Evolutionary conservation across 2,888 invertebrate species (phyloP).

Genomic region (Biston betularia): DNA sequence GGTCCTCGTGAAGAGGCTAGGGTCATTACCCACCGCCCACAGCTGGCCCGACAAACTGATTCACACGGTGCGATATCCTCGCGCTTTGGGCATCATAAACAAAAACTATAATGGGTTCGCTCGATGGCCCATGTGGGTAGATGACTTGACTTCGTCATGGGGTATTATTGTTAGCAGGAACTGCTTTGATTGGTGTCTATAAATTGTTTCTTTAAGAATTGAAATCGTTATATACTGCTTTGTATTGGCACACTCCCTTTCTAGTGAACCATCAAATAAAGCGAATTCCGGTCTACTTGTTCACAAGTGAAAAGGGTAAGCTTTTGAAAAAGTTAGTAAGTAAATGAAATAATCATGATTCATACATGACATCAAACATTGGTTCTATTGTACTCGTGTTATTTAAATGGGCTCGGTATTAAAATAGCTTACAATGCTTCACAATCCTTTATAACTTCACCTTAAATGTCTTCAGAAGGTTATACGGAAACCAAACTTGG

Average conservation of each 20-base stretch:
- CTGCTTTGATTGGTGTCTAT: background rate
- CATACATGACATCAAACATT: conserved; percentile 27
- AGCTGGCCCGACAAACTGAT: conserved; percentile 49
- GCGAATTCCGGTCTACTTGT: background rate
- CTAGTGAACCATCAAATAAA: conserved; percentile 1
- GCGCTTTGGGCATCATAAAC: conserved; percentile 53
- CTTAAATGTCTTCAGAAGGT: conserved; percentile 56
- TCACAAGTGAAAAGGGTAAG: background rate
- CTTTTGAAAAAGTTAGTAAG: conserved; percentile 2
- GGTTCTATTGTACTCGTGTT: conserved; percentile 21
- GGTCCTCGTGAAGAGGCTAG: conserved; percentile 26
- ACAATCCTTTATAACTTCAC: conserved; percentile 49
- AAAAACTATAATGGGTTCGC: conserved; percentile 49
- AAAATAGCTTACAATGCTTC: conserved; percentile 43
- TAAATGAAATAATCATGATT: conserved; percentile 17
- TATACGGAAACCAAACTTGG: conserved; percentile 56
- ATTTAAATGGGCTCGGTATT: conserved; percentile 47
- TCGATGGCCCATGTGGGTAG: conserved; percentile 52
- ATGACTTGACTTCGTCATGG: conserved; percentile 33
- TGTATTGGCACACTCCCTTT: background rate
- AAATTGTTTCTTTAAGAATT: background rate
- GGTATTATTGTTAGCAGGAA: conserved; percentile 23
- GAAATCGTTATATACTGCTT: background rate
- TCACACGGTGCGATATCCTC: conserved; percentile 59
- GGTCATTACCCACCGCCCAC: conserved; percentile 59